Base-by-base conservation (phyloP, 2,797 vertebrate genomes). In the Crypturellus tataupa region DNA sequence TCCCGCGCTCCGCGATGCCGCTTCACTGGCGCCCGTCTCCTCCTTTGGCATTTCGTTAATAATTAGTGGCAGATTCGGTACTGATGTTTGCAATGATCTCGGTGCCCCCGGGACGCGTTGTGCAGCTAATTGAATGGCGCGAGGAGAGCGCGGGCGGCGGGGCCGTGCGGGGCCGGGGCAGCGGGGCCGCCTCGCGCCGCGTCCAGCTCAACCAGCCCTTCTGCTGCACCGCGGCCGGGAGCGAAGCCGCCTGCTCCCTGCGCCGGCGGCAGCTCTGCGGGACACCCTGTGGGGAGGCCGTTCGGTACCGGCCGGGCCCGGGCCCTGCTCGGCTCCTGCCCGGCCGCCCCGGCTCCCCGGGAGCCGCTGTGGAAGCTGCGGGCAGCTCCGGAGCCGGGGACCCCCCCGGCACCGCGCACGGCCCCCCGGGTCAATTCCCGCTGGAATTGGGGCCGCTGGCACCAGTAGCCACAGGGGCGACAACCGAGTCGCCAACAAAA, bases 401-500 rank as follows among this genome's bases (percentile, higher is more conserved):
- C 16, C 16, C 42, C 42, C 42, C 37, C 11, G 37, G 37, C 37
- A 39, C 37, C 37, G 37, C 37, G 40, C 40, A 14, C 14, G 40
- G 14, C 12, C 14, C 40, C 40, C 40, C 13, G 40, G 40, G 8
- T 40, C 12, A 40, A 40, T 40, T 15, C 40, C 40, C 6, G 40
- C 40, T 40, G 40, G 40, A 40, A 39, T n/a, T 10, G 37, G 37
- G 11, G 37, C 37, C 37, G 11, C 37, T 10, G 37, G 37, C 37
- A 10, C 37, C 37, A 44, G 17, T 19, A 46, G 75, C 85, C 29
- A 70, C 89, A 25, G 90, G 64, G 92, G 91, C 73, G 58, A 91
- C 96, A 81, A 89, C 95, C 69, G 92, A 85, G 95, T 94, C 87
- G 93, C 96, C 97, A 97, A 98, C 98, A 98, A 98, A 98, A 96